Evolutionary conservation across 1,140 invertebrate genomes (phyloP).

Genomic region (Ylistrum balloti): DNA sequence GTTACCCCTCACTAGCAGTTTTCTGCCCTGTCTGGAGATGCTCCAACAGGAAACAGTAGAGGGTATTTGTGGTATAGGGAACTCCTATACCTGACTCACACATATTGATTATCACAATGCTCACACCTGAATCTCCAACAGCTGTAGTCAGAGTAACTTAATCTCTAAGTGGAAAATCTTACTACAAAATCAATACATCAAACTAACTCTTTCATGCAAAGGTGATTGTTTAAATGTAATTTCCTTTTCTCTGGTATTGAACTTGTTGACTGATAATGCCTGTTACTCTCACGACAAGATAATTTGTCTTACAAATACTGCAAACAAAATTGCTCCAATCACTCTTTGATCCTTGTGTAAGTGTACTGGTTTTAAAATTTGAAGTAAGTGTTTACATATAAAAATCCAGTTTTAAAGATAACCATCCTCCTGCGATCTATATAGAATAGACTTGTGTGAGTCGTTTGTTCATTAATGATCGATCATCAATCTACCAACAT

Average conservation of each 20-base stretch:
- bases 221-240: not conserved
- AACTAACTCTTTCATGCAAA: not conserved
- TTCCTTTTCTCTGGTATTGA: not conserved
- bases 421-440: too few species aligned
- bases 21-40: not conserved
- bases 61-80: not conserved
- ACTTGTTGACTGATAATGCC: not conserved
- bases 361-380: too few species aligned
- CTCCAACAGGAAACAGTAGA: not conserved
- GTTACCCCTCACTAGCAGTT: not conserved
- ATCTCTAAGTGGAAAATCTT: not conserved
- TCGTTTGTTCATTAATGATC: too few species aligned
- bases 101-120: not conserved
- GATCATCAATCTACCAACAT: too few species aligned
- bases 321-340: not conserved
- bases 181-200: not conserved
- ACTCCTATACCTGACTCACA: not conserved
- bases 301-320: not conserved
- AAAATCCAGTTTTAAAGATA: too few species aligned
- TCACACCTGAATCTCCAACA: constrained; percentile 11
- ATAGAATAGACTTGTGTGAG: too few species aligned
- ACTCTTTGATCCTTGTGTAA: too few species aligned
- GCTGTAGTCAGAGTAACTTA: not conserved
- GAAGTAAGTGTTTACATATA: too few species aligned
- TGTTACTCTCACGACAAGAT: not conserved